Evolutionary conservation across 2,113 vertebrate species (phyloP).

Genomic region (Riparia riparia): DNA sequence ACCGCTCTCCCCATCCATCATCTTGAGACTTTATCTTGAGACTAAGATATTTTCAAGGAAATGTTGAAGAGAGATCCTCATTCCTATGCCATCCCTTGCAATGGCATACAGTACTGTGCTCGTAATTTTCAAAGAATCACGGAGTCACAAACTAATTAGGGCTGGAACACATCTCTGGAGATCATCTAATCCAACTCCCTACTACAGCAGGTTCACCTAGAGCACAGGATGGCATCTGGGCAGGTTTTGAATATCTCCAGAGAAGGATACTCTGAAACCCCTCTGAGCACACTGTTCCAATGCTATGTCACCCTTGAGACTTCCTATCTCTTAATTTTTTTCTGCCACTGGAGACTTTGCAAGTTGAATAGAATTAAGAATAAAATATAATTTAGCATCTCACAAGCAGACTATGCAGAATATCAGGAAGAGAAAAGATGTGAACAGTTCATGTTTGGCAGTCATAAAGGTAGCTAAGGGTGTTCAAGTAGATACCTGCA

Average conservation of each 20-base stretch:
- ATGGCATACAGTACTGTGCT: not conserved
- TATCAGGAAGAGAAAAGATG: not conserved
- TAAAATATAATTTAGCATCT: not conserved
- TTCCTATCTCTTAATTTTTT: not conserved
- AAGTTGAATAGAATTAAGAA: conserved; percentile 30
- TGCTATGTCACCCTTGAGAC: not conserved
- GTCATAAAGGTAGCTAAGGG: not conserved
- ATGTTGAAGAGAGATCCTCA: not conserved
- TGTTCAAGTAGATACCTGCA: not conserved
- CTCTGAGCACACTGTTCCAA: not conserved
- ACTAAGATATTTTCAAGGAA: not conserved
- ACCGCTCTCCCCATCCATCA: not conserved
- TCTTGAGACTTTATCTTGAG: not conserved
- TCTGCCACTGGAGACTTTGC: not conserved
- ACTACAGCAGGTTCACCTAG: not conserved
- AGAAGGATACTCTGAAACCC: not conserved
- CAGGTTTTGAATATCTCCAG: not conserved
- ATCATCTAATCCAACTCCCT: not conserved
- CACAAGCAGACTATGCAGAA: not conserved
- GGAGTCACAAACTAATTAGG: not conserved
- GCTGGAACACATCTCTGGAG: not conserved
- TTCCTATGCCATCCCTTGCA: fast-evolving
- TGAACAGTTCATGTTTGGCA: not conserved
- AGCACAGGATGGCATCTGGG: not conserved
- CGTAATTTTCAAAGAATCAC: not conserved